Evolutionary conservation across 1,140 invertebrate genomes (phyloP).

Genomic region (Aleiodes sp.): DNA sequence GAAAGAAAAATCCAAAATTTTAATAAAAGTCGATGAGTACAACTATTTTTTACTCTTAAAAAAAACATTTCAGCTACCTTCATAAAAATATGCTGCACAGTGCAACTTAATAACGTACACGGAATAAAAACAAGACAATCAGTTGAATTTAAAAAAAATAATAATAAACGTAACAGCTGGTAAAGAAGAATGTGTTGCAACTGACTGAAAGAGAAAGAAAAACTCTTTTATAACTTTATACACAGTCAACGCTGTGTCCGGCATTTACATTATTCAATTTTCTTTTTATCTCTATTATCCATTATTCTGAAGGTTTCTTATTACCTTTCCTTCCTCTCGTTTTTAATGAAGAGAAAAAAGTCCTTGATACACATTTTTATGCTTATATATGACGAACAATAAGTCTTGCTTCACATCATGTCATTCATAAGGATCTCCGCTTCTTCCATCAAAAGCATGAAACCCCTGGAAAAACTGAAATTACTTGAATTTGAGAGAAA

Average conservation of each 20-base stretch:
- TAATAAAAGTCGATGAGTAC: background rate
- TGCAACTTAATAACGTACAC: no score
- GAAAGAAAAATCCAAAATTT: slow-evolving; percentile 1
- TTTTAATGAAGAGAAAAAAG: background rate
- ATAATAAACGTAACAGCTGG: background rate
- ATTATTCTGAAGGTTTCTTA: background rate
- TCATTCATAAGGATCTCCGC: no score
- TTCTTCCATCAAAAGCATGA: no score
- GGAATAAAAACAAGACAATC: background rate
- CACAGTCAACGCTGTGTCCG: background rate
- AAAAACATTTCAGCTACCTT: background rate
- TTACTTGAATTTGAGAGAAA: no score
- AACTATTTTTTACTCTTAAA: background rate
- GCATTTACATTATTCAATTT: background rate
- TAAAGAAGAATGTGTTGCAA: slow-evolving; percentile 1
- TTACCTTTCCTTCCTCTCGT: background rate
- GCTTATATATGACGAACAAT: background rate
- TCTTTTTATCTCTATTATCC: background rate
- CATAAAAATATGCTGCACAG: no score
- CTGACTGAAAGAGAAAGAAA: background rate
- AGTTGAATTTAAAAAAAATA: background rate
- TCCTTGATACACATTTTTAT: background rate
- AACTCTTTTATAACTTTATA: background rate
- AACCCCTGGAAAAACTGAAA: no score
- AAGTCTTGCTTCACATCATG: no score